These are phyloP conservation scores for Drosophila mercatorum DNA, from an alignment of 2,888 invertebrate species.

Conservation along the genomic window DNA sequence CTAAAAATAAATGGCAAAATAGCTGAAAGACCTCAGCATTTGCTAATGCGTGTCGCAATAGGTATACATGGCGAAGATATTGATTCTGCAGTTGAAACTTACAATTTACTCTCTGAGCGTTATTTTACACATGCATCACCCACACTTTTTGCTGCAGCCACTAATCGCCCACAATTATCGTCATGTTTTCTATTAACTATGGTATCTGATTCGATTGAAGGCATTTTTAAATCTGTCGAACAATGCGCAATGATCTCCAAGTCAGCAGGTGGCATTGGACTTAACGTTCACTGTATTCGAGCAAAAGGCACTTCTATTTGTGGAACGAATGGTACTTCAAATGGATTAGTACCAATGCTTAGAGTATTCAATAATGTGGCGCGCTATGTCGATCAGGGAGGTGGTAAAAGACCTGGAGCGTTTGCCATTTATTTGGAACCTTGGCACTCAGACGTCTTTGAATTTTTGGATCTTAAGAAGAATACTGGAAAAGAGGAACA, in stretches of 20 bases:
- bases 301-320: conserved; percentile 96
- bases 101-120: conserved; percentile 96
- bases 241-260: conserved; percentile 98
- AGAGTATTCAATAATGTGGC: conserved; percentile 98
- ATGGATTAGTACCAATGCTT: conserved; percentile 98
- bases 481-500: conserved; percentile 98
- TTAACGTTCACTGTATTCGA: conserved; percentile 97
- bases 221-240: conserved; percentile 95
- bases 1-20: conserved; percentile 96
- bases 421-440: conserved; percentile 99
- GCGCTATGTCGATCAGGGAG: conserved; percentile 98
- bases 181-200: conserved; percentile 98
- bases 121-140: conserved; percentile 99
- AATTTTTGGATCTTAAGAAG: conserved; percentile 96
- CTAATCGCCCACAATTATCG: conserved; percentile 95
- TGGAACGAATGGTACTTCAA: conserved; percentile 97
- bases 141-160: conserved; percentile 97
- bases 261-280: conserved; percentile 98
- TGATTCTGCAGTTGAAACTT: conserved; percentile 96
- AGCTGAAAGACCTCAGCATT: conserved; percentile 98
- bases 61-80: conserved; percentile 98
- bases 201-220: conserved; percentile 97
- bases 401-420: conserved; percentile 98
- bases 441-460: conserved; percentile 99
- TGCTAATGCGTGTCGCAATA: conserved; percentile 98